Evolutionary conservation across 1,140 invertebrate species (phyloP), one percentile per base, ranked within the genome.

Genomic region (Neodiprion fabricii): DNA sequence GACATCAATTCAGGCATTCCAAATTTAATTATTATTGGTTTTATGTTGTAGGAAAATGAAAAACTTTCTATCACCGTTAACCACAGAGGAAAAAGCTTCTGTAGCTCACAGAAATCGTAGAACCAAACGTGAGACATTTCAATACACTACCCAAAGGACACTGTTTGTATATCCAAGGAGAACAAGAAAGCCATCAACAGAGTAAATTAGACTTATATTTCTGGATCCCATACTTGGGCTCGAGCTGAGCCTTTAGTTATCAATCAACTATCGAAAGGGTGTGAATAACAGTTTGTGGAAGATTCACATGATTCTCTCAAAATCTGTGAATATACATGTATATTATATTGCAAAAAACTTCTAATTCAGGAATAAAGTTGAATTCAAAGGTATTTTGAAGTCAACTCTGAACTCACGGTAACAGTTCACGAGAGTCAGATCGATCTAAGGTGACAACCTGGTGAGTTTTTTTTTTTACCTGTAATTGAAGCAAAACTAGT

Each of bases 101-200:
- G n/a, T 12, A 66, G 28, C 14, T 47, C 14, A 72, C 17, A 21
- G 67, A 48, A 9, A 67, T 21, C 48, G 49, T 14, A 21, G 11
- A 9, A 69, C 69, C 61, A 73, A 74, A 9, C 67, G n/a, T 14
- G 9, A 65, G 65, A 12, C 23, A 21, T 72, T 28, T 47, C 49
- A 66, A 66, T 61, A 50, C n/a, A 3, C 7, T 72, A 66, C 53
- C 71, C 2, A 72, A 75, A 75, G 77, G 53, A 79, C 14, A 9
- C 77, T 74, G 69, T 80, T 81, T 69, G 65, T 78, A 71, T 14
- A 80, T 49, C 72, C 72, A 7, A 80, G 78, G 75, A 79, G 11
- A 71, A 74, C 69, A 1, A 78, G 80, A 71, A 74, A 67, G 72
- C 78, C 69, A 70, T 47, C 70, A 11, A 23, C 67, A 0, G 67